These are phyloP conservation scores for Platichthys stellatus DNA, from an alignment of 2,113 vertebrate species.

Conservation along the genomic window DNA sequence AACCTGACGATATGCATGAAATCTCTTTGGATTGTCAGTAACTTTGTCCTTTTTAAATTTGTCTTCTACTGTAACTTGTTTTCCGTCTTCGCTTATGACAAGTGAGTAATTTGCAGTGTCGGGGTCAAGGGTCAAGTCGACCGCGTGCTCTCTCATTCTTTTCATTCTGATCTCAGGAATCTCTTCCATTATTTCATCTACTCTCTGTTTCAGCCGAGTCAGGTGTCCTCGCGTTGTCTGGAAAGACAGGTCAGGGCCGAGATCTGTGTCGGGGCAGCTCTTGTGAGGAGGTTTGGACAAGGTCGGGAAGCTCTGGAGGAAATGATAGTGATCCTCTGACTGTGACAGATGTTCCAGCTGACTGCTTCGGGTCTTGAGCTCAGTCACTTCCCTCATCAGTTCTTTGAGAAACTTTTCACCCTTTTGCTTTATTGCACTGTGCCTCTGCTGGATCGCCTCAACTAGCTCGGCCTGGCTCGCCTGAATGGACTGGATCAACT, in stretches of 20 bases:
- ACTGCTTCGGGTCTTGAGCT: constrained; percentile 25
- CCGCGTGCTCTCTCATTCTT: constrained; percentile 29
- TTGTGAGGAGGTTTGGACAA: constrained; percentile 3
- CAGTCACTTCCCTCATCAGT: constrained; percentile 29
- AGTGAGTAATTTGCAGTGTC: too few relatives aligned
- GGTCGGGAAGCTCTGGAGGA: constrained; percentile 37
- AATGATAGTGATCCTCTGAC: constrained; percentile 40
- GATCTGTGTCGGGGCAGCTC: neutral
- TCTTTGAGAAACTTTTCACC: constrained; percentile 33
- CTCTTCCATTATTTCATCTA: neutral
- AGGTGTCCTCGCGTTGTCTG: too few relatives aligned
- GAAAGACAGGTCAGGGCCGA: too few relatives aligned
- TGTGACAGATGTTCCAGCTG: constrained; percentile 10
- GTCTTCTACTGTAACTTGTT: too few relatives aligned
- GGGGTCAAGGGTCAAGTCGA: constrained; percentile 49
- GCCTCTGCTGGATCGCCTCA: constrained; percentile 36
- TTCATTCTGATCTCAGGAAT: constrained; percentile 39
- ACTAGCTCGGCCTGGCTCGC: constrained; percentile 28
- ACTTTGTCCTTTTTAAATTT: too few relatives aligned
- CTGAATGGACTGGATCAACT: constrained; percentile 27
- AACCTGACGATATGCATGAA: too few relatives aligned
- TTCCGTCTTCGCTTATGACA: too few relatives aligned
- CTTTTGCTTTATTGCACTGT: constrained; percentile 16
- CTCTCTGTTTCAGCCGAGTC: too few relatives aligned
- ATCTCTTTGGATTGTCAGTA: too few relatives aligned